Conservation (phyloP, 1,140 invertebrate genomes). For the Aradophagus sp. region DNA sequence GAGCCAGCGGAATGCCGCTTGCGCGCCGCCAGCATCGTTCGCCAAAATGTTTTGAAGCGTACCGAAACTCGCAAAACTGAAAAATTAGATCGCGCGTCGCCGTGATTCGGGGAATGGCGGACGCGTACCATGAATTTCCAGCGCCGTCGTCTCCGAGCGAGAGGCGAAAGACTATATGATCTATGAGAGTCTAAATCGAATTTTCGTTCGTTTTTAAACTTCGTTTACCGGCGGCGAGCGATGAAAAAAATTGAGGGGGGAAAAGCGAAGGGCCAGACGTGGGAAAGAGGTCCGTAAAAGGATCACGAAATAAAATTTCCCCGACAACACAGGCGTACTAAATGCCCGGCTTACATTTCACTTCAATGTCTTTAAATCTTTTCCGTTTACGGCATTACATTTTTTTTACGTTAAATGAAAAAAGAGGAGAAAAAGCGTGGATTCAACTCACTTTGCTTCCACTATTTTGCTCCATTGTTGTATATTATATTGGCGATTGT, state of each 20-base stretch:
- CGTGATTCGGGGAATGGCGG: conserved; percentile 48
- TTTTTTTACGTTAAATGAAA: too few species aligned
- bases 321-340: conserved; percentile 25
- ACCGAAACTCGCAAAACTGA: conserved; percentile 66
- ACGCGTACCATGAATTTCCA: conserved; percentile 56
- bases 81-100: conserved; percentile 67
- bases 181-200: conserved; percentile 70
- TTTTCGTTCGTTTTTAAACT: conserved; percentile 72
- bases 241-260: conserved; percentile 3
- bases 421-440: conserved; percentile 21
- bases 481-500: conserved; percentile 16
- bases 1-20: conserved; percentile 64
- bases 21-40: conserved; percentile 58
- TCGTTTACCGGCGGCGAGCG: conserved; percentile 55
- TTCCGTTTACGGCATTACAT: conserved; percentile 35
- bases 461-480: conserved; percentile 32
- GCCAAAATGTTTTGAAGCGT: conserved; percentile 39
- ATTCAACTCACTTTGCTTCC: conserved; percentile 33
- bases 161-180: conserved; percentile 61
- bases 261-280: neutral
- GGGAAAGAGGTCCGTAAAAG: conserved; percentile 38
- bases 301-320: conserved; percentile 48
- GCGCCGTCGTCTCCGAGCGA: conserved; percentile 33
- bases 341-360: conserved; percentile 50
- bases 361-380: conserved; percentile 46